phyloP scores from a whole-genome alignment of 2,888 invertebrate genomes.

The Caenorhabditis imperialis region DNA sequence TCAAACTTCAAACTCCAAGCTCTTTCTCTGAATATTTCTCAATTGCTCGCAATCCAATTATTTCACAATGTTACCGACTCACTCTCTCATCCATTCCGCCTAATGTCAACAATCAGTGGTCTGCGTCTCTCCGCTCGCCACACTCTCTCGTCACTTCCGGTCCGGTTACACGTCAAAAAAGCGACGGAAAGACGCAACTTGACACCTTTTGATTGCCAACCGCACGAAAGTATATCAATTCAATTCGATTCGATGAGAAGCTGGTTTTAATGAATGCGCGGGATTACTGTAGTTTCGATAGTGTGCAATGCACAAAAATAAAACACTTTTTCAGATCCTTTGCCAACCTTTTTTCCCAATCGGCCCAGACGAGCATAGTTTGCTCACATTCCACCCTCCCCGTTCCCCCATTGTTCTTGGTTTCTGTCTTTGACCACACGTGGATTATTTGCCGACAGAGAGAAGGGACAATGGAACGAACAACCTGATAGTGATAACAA shows the following conservation, averaged over 20 bases:
- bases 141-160: conserved; percentile 11
- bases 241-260: conserved; percentile 23
- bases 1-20: too few species aligned
- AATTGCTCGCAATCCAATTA: too few species aligned
- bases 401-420: too few species aligned
- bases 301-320: too few species aligned
- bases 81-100: conserved; percentile 23
- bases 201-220: conserved; percentile 34
- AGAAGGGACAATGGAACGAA: not conserved
- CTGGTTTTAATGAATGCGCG: conserved; percentile 13
- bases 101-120: too few species aligned
- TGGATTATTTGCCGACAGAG: conserved; percentile 30
- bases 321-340: too few species aligned
- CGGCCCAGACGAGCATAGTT: too few species aligned
- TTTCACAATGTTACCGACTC: conserved; percentile 18
- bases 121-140: conserved; percentile 15
- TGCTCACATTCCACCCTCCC: too few species aligned
- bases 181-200: conserved; percentile 29
- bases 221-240: conserved; percentile 20
- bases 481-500: too few species aligned
- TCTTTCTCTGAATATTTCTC: too few species aligned
- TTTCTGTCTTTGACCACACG: conserved; percentile 6
- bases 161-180: conserved; percentile 44
- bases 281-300: not conserved
- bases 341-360: too few species aligned